Base-by-base conservation (phyloP, 2,888 invertebrate species). In the Fragum sueziense region DNA sequence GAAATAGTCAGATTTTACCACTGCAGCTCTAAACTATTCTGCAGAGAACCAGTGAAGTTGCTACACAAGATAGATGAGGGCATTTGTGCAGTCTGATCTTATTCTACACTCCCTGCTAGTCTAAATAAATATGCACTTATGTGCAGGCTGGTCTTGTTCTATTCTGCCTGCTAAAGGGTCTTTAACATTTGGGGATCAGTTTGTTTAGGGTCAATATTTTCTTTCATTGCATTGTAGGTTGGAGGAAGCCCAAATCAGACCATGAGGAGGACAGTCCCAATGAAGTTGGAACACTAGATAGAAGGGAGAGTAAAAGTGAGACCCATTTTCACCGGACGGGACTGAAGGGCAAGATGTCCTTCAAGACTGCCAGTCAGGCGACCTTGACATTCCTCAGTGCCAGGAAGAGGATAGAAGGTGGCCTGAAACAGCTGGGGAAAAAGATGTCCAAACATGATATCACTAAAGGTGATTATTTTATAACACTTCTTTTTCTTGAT, bases 321-420 rank as follows among this genome's bases (percentile, higher is more conserved):
- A 86, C 86, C 25, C 90, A 89, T 51, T 86, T 88, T 54, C 87
- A 89, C 62, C 75, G 86, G 14, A 73, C 73, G 22, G 79, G 79
- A 14, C 79, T 82, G 22, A 85, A 88, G 74, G 88, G 88, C 7
- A 88, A 90, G 61, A 91, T 93, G 90, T 91, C 92, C 20, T 93
- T 93, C 76, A 91, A 91, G 79, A 92, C 93, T 6, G 93, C 93
- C 47, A 92, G 93, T 77, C 93, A 93, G 81, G 93, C 93, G 11
- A 93, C 93, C 17, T 87, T 93, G 80, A 93, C 92, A 69, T 91
- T 93, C 75, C 89, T 93, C 37, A 91, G 91, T 80, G 92, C 93
- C 22, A 96, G 97, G 90, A 96, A 97, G 87, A 94, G 97, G 88
- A 96, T 98, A 89, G 98, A 98, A 94, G 97, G 97, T 90, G 96